Conservation (phyloP, 92 coral and sea anemone species). For the Epizoanthus scotinus region DNA sequence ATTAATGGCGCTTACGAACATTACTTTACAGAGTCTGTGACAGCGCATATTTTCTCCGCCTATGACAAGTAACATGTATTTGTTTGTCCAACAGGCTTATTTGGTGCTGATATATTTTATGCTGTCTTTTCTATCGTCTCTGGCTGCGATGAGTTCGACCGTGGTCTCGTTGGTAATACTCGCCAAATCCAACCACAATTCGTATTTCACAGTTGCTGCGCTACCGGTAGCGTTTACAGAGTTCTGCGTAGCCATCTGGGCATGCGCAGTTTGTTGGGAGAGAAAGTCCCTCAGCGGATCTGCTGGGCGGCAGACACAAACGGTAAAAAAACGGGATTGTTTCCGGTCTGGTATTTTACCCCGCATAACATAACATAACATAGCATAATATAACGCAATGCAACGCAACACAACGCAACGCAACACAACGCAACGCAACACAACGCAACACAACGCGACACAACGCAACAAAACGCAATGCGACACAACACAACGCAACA, state of each 20-base stretch:
- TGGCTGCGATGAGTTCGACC: neutral
- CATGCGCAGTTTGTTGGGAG: neutral
- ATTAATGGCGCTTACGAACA: too few relatives aligned
- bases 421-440: too few relatives aligned
- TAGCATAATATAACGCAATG: too few relatives aligned
- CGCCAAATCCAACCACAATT: neutral
- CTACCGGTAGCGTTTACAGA: neutral
- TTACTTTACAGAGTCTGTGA: too few relatives aligned
- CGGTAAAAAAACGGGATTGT: neutral
- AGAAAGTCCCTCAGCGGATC: neutral
- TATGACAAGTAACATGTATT: neutral
- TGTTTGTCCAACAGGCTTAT: neutral
- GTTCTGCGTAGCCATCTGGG: slow-evolving; percentile 2
- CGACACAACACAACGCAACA: too few relatives aligned
- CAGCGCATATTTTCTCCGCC: too few relatives aligned
- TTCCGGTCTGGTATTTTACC: neutral
- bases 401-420: too few relatives aligned
- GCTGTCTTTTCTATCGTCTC: neutral
- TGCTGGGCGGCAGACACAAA: neutral
- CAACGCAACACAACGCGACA: too few relatives aligned
- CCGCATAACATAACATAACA: neutral
- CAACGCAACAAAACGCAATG: too few relatives aligned
- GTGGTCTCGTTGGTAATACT: neutral
- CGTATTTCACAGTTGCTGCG: neutral
- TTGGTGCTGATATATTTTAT: neutral